Evolutionary conservation across 2,888 invertebrate genomes (phyloP).

Genomic region (Ashinkailepas kermadecensis): DNA sequence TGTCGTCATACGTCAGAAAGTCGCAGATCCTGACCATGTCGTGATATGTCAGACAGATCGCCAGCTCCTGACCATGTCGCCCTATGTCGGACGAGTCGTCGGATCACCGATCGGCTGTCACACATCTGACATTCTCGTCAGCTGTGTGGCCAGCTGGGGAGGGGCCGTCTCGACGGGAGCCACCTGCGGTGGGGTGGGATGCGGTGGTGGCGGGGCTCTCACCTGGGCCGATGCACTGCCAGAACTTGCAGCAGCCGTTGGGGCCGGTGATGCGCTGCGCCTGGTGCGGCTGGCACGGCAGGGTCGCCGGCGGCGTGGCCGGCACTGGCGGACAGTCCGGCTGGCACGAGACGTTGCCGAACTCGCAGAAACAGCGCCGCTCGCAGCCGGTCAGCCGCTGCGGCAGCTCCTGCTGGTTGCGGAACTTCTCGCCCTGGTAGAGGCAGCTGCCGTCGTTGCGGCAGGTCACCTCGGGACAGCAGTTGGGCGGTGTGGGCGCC

Average conservation of each 20-base stretch:
- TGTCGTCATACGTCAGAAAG: too few species aligned
- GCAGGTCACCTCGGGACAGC: conserved; percentile 48
- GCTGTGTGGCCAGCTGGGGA: too few species aligned
- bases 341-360: conserved; percentile 76
- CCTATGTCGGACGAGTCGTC: too few species aligned
- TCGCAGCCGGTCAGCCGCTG: conserved; percentile 70
- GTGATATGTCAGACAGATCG: too few species aligned
- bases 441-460: conserved; percentile 73
- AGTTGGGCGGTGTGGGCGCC: conserved; percentile 37
- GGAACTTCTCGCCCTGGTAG: conserved; percentile 58
- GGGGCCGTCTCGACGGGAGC: too few species aligned
- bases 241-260: conserved; percentile 33
- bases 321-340: conserved; percentile 70
- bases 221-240: conserved; percentile 31
- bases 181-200: too few species aligned
- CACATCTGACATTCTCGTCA: too few species aligned
- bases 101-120: too few species aligned
- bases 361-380: conserved; percentile 76
- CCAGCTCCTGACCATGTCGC: too few species aligned
- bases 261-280: conserved; percentile 62
- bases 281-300: conserved; percentile 59
- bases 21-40: too few species aligned
- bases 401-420: conserved; percentile 77
- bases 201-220: not conserved
- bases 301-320: conserved; percentile 62